Evolutionary conservation across 2,888 invertebrate genomes (phyloP), one percentile per base, ranked within the genome.

Genomic region (Ochropacha duplaris): DNA sequence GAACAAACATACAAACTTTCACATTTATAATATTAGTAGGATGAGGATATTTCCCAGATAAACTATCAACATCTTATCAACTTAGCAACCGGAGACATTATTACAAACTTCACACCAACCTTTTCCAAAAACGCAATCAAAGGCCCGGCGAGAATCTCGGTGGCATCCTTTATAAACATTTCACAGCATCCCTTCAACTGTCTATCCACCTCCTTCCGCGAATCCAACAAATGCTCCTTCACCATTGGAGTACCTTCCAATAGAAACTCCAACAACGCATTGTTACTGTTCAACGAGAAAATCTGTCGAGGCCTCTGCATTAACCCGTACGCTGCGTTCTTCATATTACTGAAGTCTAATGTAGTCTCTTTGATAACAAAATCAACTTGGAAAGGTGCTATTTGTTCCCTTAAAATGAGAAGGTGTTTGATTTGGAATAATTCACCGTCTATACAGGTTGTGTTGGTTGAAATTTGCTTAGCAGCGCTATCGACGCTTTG

Each of bases 391-490:
- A 99, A 99, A 0, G 99, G 99, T 0, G 99, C 98, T 28, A 99
- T 99, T 87, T 99, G 99, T 83, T 99, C 99, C 22, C 99, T 92
- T 1, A 99, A 92, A 59, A 99, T 99, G 3, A 99, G 93, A 59
- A 99, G 91, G 89, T 99, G 99, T 84, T 99, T 99, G 50, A 99
- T 98, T 89, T 99, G 96, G 86, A 99, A 99, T n/a, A 99, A 92
- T 79, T 97, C 96, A 0, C 98, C 99, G 87, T 99, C 99, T n/a
- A 98, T 93, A n/a, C 93, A 88, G 0, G 96, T 95, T 89, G 96
- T 97, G 69, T 94, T 95, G 0, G 94, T 84, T 0, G 96, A 94
- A 68, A 99, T 99, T 70, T 96, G 95, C 56, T 95, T 94, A 0
- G 96, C 95, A 0, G 99, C 99, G 54, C 86, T 93, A 61, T 96